phyloP scores from a whole-genome alignment of 1,140 invertebrate genomes.

The Hyphantria cunea region DNA sequence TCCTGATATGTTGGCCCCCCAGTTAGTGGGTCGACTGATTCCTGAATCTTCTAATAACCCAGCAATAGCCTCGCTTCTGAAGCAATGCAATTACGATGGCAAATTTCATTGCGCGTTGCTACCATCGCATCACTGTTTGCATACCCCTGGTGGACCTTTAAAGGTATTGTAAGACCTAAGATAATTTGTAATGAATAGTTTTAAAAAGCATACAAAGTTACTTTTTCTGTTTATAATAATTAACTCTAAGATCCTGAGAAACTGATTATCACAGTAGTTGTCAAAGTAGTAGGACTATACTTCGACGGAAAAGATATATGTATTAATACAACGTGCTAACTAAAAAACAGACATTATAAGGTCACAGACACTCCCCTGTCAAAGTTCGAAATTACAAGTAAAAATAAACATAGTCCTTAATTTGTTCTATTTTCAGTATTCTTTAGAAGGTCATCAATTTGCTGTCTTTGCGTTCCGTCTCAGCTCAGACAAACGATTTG shows the following conservation, averaged over 20 bases:
- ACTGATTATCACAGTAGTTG: no score
- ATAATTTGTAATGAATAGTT: no score
- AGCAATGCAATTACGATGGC: slow-evolving; percentile 94
- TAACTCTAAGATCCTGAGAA: no score
- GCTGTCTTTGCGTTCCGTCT: slow-evolving; percentile 97
- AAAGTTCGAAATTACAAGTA: no score
- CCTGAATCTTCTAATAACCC: slow-evolving; percentile 93
- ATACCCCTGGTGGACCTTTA: slow-evolving; percentile 97
- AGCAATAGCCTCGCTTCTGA: slow-evolving; percentile 92
- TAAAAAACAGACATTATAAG: no score
- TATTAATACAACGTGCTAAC: no score
- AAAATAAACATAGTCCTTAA: no score
- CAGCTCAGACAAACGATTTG: slow-evolving; percentile 95
- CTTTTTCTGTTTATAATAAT: no score
- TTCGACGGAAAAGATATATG: no score
- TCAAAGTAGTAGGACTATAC: no score
- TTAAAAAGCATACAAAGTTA: no score
- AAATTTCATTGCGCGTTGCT: slow-evolving; percentile 94
- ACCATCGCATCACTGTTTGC: slow-evolving; percentile 96
- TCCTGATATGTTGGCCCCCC: slow-evolving; percentile 97
- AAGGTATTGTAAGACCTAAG: slow-evolving; percentile 84
- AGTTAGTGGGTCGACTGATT: slow-evolving; percentile 95
- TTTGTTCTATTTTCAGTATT: slow-evolving; percentile 85
- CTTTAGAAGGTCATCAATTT: slow-evolving; percentile 98
- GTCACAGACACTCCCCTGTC: no score